Conservation (phyloP, 2,113 vertebrate genomes). For the Machaerirhynchus nigripectus region DNA sequence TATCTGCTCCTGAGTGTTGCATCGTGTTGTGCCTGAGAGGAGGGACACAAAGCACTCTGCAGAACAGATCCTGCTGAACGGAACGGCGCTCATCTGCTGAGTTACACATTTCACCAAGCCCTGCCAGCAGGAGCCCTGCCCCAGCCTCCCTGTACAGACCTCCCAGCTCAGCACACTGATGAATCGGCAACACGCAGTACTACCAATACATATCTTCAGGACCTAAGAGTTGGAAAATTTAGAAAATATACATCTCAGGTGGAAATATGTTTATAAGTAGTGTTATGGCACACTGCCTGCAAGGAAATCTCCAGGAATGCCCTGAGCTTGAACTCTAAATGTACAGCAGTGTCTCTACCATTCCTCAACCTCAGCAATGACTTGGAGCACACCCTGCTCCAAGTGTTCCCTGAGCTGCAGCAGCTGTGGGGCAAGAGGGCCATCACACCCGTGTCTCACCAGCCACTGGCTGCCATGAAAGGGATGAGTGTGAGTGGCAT, state of each 20-base stretch:
- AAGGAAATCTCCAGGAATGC: not conserved
- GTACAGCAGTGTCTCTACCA: not conserved
- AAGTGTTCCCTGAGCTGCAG: not conserved
- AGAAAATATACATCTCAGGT: not conserved
- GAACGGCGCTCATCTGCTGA: not conserved
- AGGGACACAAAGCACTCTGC: not conserved
- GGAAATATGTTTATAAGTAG: not conserved
- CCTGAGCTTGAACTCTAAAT: not conserved
- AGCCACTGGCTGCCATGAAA: not conserved
- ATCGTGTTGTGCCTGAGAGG: not conserved
- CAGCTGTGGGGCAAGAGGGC: not conserved
- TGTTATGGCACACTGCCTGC: not conserved
- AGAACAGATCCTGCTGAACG: not conserved
- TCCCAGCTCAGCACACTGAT: not conserved
- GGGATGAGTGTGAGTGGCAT: not conserved
- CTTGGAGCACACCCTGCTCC: not conserved
- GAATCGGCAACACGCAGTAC: accelerated
- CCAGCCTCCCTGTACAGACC: not conserved
- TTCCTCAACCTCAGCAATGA: not conserved
- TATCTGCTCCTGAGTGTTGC: not conserved
- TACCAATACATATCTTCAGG: not conserved
- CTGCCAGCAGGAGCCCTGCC: not conserved
- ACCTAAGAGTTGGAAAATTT: not conserved
- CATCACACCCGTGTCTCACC: not conserved
- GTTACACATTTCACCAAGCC: not conserved